Base-by-base conservation (phyloP, 2,797 vertebrate species). In the Gymnopithys bicolor region DNA sequence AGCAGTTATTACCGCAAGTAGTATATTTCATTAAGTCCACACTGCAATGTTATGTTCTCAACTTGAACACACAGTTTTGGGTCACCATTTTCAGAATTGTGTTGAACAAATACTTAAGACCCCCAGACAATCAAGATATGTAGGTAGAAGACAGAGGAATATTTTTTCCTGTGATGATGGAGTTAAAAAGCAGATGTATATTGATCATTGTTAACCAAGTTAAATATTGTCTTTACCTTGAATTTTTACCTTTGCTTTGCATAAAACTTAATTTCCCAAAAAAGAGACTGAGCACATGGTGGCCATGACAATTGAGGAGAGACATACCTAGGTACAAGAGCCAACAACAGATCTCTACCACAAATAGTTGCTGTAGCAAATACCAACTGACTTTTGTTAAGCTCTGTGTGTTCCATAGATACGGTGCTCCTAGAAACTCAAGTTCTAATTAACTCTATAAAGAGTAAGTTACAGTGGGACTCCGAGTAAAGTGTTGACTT, bases 371-470 rank as follows among this genome's bases (percentile, higher is more conserved):
- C 28, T 43, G 59, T 10, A 74, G 55, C 39, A 80, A 87, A 70
- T n/a, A 69, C 59, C 5, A 9, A 33, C 28, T 3, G 25, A 52
- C 22, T 94, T 71, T 87, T 74, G 33, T n/a, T 35, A 68, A 92
- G 43, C 43, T 35, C 19, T 19, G n/a, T 0, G 0, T 39, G 43
- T 55, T 43, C 53, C 11, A 1, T 15, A 80, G 25, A 32, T 4
- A 77, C 39, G 48, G 49, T 41, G 51, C 45, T 74, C 41, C 60
- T 59, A 21, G 51, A 87, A 84, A 70, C 71, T 66, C 23, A 73
- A 53, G 56, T 37, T 59, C 24, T 60, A 77, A 63, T 37, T 49
- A 68, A 66, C 16, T 66, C 66, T 35, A 73, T 86, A 88, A 89
- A 62, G 13, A 30, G 33, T 45, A 88, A 85, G 81, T 41, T 83